Conservation (phyloP, 64 coral and sea anemone species). For the Dendrophyllia cribrosa region DNA sequence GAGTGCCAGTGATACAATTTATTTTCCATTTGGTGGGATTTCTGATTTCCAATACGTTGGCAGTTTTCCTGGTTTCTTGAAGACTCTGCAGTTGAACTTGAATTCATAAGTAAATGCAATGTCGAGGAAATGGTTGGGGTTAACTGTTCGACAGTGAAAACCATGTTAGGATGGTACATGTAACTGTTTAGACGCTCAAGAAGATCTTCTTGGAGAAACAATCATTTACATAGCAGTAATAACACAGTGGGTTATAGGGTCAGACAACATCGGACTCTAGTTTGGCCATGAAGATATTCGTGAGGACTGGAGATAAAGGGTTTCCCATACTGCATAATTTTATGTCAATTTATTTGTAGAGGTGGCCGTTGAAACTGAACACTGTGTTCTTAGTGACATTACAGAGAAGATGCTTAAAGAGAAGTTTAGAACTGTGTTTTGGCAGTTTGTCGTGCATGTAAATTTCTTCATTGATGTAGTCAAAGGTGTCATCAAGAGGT, state of each 20-base stretch:
- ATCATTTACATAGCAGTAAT: constrained; percentile 47
- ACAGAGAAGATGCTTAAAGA: constrained; percentile 26
- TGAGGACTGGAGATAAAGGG: constrained; percentile 19
- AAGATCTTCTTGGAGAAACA: constrained; percentile 45
- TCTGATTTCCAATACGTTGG: constrained; percentile 36
- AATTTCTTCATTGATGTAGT: constrained; percentile 28
- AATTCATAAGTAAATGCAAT: not conserved
- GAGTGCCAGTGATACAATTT: constrained; percentile 36
- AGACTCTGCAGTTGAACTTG: constrained; percentile 21
- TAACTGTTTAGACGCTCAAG: not conserved
- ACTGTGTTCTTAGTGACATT: no score
- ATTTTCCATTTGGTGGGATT: constrained; percentile 49
- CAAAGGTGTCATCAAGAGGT: constrained; percentile 1
- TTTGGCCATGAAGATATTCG: constrained; percentile 41
- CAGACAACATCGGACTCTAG: constrained; percentile 14
- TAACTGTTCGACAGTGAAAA: constrained; percentile 16
- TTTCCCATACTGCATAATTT: constrained; percentile 61
- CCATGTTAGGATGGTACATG: constrained; percentile 13
- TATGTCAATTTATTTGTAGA: constrained; percentile 30
- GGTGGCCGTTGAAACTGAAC: no score
- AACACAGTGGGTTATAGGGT: not conserved
- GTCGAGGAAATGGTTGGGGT: constrained; percentile 37
- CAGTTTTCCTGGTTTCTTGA: constrained; percentile 6
- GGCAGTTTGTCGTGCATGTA: constrained; percentile 12
- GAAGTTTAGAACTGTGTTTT: not conserved